These are phyloP conservation scores for Kryptolebias marmoratus DNA, from an alignment of 2,113 vertebrate species.

Conservation along the genomic window DNA sequence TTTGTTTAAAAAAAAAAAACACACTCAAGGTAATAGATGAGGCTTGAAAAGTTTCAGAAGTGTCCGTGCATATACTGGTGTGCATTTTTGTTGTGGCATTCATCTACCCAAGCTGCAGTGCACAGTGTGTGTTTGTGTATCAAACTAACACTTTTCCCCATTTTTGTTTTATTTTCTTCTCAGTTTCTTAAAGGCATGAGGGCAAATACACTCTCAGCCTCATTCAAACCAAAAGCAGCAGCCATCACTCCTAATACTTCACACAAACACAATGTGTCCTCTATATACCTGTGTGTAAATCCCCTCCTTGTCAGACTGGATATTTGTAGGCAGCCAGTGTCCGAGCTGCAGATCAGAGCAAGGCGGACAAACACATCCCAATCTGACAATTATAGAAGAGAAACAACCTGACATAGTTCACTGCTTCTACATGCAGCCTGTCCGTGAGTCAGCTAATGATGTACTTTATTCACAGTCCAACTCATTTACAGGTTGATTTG, in stretches of 20 bases:
- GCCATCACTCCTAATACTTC: slow-evolving; percentile 38
- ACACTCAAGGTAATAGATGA: slow-evolving; percentile 16
- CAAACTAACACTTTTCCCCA: slow-evolving; percentile 32
- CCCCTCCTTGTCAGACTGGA: slow-evolving; percentile 17
- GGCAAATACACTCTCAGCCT: slow-evolving; percentile 42
- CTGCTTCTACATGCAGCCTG: slow-evolving; percentile 9
- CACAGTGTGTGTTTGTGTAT: slow-evolving; percentile 41
- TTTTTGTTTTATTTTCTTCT: slow-evolving; percentile 25
- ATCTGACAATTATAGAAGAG: slow-evolving; percentile 6
- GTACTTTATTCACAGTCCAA: slow-evolving; percentile 21
- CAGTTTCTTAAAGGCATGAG: slow-evolving; percentile 26
- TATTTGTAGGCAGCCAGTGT: slow-evolving; percentile 38
- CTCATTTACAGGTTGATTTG: slow-evolving; percentile 13
- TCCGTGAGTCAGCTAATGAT: neutral
- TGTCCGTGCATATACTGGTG: slow-evolving; percentile 47
- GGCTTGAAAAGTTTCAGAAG: slow-evolving; percentile 17
- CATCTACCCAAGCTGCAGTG: slow-evolving; percentile 28
- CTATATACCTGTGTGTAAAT: slow-evolving; percentile 53
- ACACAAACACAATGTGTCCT: slow-evolving; percentile 28
- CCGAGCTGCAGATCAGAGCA: slow-evolving; percentile 43
- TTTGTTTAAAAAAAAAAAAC: slow-evolving; percentile 18
- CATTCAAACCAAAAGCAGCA: slow-evolving; percentile 36
- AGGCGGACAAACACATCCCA: slow-evolving; percentile 32
- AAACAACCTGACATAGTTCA: slow-evolving; percentile 17
- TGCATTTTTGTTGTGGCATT: slow-evolving; percentile 7